phyloP scores from a whole-genome alignment of 2,797 vertebrate genomes.

The Uromys caudimaculatus region DNA sequence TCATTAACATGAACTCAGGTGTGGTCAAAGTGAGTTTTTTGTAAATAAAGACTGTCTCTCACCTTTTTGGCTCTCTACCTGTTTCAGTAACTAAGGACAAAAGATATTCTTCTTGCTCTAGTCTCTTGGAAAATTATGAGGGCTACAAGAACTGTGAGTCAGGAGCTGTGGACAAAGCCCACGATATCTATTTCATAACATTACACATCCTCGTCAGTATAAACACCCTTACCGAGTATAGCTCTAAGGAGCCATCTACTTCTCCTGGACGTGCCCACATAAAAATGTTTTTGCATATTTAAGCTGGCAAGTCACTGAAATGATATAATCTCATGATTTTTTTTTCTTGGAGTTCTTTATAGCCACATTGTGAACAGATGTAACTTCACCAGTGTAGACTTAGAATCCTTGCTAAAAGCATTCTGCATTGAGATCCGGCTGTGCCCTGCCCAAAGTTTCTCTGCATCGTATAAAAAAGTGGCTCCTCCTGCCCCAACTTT shows the following conservation, averaged over 20 bases:
- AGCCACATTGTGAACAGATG: not conserved
- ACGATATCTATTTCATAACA: not conserved
- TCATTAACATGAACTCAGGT: not conserved
- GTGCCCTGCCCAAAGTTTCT: not conserved
- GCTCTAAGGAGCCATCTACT: not conserved
- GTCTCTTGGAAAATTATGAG: not conserved
- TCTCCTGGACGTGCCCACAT: not conserved
- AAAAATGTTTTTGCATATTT: conserved; percentile 34
- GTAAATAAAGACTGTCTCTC: not conserved
- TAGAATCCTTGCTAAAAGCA: not conserved
- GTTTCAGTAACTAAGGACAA: not conserved
- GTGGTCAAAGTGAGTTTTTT: not conserved
- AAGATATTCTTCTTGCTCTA: not conserved
- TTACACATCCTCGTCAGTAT: not conserved
- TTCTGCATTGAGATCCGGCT: not conserved
- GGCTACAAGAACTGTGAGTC: not conserved
- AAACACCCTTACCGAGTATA: not conserved
- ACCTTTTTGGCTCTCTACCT: not conserved
- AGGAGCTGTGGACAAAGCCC: not conserved
- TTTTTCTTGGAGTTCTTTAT: not conserved
- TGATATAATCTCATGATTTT: not conserved
- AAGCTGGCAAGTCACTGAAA: not conserved
- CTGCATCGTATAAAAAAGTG: not conserved
- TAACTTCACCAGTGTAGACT: conserved; percentile 3
- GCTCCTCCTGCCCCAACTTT: not conserved